Evolutionary conservation across 2,113 vertebrate genomes (phyloP), one percentile per base, ranked within the genome.

Genomic region (Willisornis vidua): DNA sequence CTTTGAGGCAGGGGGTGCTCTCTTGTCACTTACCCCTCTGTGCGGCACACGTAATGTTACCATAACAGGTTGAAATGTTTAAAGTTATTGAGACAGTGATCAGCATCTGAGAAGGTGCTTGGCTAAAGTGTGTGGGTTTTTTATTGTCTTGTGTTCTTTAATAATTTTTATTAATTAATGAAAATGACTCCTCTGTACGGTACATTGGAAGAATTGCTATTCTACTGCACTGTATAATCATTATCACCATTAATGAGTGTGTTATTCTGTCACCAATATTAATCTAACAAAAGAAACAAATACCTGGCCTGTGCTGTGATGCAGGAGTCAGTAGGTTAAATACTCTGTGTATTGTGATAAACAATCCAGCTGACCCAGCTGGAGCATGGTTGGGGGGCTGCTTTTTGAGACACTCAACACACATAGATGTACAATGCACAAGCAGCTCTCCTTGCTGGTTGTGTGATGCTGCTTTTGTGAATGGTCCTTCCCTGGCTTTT

Each of bases 161-260:
- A 95, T 97, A 96, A 85, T 93, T 95, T 95, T 93, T 92, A 94
- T 97, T 96, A 95, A 94, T 96, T 97, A 93, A 95, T 92, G 82
- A 92, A 96, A 95, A 82, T 33, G 63, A 57, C 76, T 90, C 72
- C 59, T 93, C 94, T 90, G 77, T 88, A 73, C 1, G 0, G 79
- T 81, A 85, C 55, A 26, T 33, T 67, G 89, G 76, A 92, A 94
- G 92, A 93, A 90, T 55, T 94, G 93, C 84, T 89, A 43, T 84
- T 92, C 82, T 70, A 81, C 92, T 80, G 74, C 57, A 7, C 93
- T 86, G 74, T 89, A 76, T 89, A 96, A 88, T 96, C 61, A 86
- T 95, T 96, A 95, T 91, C 37, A 6, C 72, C 72, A 49, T 92
- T 96, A 96, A 96, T 85, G 91, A 96, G 87, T 85, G 16, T 67